Conservation (phyloP, 2,797 vertebrate genomes). For the Acanthopagrus latus region DNA sequence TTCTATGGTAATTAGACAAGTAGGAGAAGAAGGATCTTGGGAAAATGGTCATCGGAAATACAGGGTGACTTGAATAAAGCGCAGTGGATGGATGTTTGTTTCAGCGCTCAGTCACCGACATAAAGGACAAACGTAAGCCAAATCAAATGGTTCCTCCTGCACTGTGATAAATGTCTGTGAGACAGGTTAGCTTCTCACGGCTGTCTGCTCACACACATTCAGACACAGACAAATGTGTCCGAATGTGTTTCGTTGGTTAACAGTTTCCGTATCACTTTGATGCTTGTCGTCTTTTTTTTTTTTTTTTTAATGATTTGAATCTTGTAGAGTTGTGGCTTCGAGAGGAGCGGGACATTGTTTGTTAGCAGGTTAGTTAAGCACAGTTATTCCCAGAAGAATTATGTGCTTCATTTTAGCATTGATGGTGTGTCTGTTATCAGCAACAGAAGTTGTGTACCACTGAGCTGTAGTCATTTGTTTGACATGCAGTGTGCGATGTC, state of each 20-base stretch:
- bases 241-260: slow-evolving; percentile 23
- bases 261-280: slow-evolving; percentile 28
- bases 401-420: slow-evolving; percentile 49
- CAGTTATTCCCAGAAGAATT: slow-evolving; percentile 48
- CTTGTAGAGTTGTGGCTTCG: slow-evolving; percentile 34
- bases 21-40: slow-evolving; percentile 76
- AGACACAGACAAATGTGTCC: slow-evolving; percentile 55
- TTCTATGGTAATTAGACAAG: slow-evolving; percentile 83
- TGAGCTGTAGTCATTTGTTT: slow-evolving; percentile 33
- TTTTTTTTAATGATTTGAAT: slow-evolving; percentile 34
- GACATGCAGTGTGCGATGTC: slow-evolving; percentile 23
- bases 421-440: slow-evolving; percentile 26
- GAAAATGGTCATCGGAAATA: slow-evolving; percentile 77
- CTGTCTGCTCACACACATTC: slow-evolving; percentile 21
- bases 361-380: slow-evolving; percentile 37
- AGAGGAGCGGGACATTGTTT: slow-evolving; percentile 31
- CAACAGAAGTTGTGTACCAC: slow-evolving; percentile 12
- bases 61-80: slow-evolving; percentile 59
- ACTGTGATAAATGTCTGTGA: slow-evolving; percentile 58
- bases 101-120: slow-evolving; percentile 51
- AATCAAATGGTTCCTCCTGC: slow-evolving; percentile 54
- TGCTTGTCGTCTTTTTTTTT: neutral
- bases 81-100: slow-evolving; percentile 63
- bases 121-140: slow-evolving; percentile 72
- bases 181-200: slow-evolving; percentile 26